Evolutionary conservation across 2,797 vertebrate species (phyloP), one percentile per base, ranked within the genome.

Genomic region (Microctenopoma lineatum): DNA sequence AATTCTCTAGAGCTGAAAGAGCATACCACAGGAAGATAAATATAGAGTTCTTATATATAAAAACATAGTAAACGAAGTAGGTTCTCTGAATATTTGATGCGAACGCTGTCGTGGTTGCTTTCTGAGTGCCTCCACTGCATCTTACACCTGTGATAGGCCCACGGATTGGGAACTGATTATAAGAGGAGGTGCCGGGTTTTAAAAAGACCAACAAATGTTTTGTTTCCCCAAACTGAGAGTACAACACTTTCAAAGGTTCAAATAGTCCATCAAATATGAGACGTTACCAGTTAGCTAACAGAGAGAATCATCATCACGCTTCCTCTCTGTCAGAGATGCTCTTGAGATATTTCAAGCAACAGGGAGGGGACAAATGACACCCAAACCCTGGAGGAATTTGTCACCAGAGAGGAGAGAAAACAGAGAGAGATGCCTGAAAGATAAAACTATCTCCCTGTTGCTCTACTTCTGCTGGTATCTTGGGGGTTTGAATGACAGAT

Each of bases 371-470:
- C 47, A 80, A 80, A 83, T 70, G 81, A 74, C 1, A 4, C 41
- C 62, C 39, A 65, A 70, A 76, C 75, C 79, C 68, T 38, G 1
- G 50, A 86, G 79, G 73, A 70, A 81, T 81, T 14, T 85, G 75
- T 84, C 76, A 79, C 72, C 56, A 48, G 57, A 73, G 71, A 79
- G 4, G 48, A 71, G 55, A 18, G 47, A 69, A 77, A 62, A 48
- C 26, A 66, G 34, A 66, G 39, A 44, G 38, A 71, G 72, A 80
- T 80, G 67, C 58, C 66, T 73, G 74, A 78, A 60, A 66, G 83
- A 85, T 82, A 70, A 73, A 78, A 74, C 65, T 81, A 80, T 79
- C 77, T 84, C 73, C 58, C 70, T 34, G 52, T 70, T 76, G 58
- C 68, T 62, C 39, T 70, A 39, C 59, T 55, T 41, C 73, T 54